Conservation (phyloP, 2,888 invertebrate genomes). For the Cyclophora albipunctata region DNA sequence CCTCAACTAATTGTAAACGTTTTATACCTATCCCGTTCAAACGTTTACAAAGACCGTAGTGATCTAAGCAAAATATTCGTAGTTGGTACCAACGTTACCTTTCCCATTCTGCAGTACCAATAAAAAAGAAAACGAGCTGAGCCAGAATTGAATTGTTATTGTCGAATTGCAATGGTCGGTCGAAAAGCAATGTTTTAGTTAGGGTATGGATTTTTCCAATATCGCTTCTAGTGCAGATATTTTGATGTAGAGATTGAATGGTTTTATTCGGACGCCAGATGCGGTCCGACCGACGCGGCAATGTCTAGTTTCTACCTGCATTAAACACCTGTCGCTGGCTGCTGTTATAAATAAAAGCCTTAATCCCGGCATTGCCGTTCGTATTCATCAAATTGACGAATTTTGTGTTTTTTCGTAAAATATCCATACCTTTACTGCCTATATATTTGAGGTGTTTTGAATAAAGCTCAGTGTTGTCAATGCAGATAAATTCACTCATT, state of each 20-base stretch:
- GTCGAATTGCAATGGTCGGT: conserved; percentile 16
- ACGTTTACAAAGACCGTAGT: no score
- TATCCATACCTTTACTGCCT: not conserved
- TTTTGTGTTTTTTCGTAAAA: conserved; percentile 2
- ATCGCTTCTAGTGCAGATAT: conserved; percentile 16
- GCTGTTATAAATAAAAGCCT: conserved; percentile 31
- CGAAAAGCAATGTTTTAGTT: conserved; percentile 5
- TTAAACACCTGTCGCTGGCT: conserved; percentile 59
- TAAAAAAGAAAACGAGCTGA: conserved; percentile 1
- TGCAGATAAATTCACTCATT: no score
- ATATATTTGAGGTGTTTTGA: not conserved
- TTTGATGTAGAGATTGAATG: conserved; percentile 24
- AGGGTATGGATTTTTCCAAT: conserved; percentile 9
- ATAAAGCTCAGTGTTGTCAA: no score
- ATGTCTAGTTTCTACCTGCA: conserved; percentile 56
- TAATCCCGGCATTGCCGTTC: conserved; percentile 15
- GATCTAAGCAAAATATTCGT: no score
- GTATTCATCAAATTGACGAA: conserved; percentile 11
- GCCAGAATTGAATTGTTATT: conserved; percentile 20
- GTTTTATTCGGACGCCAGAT: conserved; percentile 42
- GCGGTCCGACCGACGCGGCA: conserved; percentile 27
- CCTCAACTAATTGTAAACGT: no score
- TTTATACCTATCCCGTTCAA: no score
- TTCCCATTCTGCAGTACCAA: not conserved
- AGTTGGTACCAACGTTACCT: no score